Conservation (phyloP, 2,113 vertebrate genomes). For the Machaerirhynchus nigripectus region DNA sequence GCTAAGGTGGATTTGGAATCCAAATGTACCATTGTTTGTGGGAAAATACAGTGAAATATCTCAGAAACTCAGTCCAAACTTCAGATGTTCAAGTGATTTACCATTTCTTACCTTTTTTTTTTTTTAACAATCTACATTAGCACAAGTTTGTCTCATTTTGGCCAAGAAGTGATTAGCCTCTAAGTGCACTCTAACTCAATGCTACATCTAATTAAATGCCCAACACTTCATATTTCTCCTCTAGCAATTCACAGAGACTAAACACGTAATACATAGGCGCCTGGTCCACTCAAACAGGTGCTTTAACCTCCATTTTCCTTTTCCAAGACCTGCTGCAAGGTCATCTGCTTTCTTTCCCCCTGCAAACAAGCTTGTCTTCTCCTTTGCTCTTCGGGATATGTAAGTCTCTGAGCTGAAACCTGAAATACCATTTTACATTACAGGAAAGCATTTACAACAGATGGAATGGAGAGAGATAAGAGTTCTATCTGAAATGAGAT, state of each 20-base stretch:
- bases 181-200: not conserved
- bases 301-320: not conserved
- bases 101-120: not conserved
- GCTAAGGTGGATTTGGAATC: not conserved
- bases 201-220: not conserved
- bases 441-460: not conserved
- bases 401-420: not conserved
- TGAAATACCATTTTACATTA: not conserved
- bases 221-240: not conserved
- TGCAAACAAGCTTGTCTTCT: not conserved
- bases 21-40: not conserved
- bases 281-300: not conserved
- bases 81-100: not conserved
- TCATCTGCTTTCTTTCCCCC: not conserved
- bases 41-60: not conserved
- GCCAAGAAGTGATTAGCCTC: not conserved
- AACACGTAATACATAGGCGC: rapidly evolving
- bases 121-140: not conserved
- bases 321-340: not conserved
- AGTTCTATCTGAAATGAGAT: not conserved
- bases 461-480: not conserved
- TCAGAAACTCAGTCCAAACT: not conserved
- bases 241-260: not conserved
- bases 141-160: not conserved
- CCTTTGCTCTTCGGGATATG: not conserved